Percentiles rank a stretch among this genome's conserved stretches.
Evolutionary conservation across 1,140 invertebrate species (phyloP).

Genomic region (Tribolium madens): DNA sequence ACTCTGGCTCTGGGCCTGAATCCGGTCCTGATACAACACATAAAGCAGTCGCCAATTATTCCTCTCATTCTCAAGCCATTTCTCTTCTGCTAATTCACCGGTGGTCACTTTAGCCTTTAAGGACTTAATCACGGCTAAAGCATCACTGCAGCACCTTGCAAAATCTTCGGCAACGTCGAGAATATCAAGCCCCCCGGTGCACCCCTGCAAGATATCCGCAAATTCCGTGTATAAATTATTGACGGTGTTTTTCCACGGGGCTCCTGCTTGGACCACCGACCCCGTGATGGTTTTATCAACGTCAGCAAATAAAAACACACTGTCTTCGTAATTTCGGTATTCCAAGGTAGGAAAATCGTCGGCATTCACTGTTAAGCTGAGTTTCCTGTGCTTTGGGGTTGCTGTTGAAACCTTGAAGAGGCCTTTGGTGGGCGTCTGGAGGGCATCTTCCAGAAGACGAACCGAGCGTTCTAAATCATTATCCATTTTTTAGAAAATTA

Average conservation of each 20-base stretch:
- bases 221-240: constrained; percentile 72
- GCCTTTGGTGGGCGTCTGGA: constrained; percentile 54
- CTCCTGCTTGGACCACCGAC: constrained; percentile 65
- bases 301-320: constrained; percentile 64
- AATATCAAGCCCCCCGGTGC: constrained; percentile 68
- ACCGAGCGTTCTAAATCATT: constrained; percentile 61
- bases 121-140: constrained; percentile 67
- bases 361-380: constrained; percentile 60
- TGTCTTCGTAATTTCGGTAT: constrained; percentile 61
- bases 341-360: constrained; percentile 51
- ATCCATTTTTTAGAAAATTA: constrained; percentile 57
- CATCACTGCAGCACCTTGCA: constrained; percentile 70
- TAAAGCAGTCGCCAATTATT: constrained; percentile 89
- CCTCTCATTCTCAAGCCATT: constrained; percentile 81
- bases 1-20: constrained; percentile 64
- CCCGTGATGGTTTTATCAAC: constrained; percentile 64
- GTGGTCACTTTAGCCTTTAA: constrained; percentile 64
- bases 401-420: constrained; percentile 53
- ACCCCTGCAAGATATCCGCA: constrained; percentile 70
- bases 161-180: constrained; percentile 72
- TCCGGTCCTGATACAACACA: constrained; percentile 83
- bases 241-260: constrained; percentile 68
- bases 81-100: constrained; percentile 67
- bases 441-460: constrained; percentile 61
- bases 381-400: constrained; percentile 35